Evolutionary conservation across 1,140 invertebrate species (phyloP).

Genomic region (Cheumatopsyche charites): DNA sequence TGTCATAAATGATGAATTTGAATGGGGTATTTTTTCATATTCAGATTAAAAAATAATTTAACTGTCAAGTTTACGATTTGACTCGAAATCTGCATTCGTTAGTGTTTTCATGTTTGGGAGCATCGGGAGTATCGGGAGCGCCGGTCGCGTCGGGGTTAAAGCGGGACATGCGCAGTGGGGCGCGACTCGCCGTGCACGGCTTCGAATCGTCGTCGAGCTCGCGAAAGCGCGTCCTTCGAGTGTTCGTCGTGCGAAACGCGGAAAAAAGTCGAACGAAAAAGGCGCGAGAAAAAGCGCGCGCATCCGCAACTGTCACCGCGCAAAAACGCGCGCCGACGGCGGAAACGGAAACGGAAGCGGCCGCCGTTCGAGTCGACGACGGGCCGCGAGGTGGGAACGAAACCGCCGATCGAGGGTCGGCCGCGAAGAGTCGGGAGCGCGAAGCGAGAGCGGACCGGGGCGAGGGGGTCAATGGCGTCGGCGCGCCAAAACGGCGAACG

Average conservation of each 20-base stretch:
- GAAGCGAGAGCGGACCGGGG: neutral
- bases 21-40: neutral
- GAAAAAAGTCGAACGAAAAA: neutral
- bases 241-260: too few species aligned
- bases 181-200: neutral
- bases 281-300: too few species aligned
- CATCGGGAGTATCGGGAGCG: too few species aligned
- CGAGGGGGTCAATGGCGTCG: neutral
- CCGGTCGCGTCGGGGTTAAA: too few species aligned
- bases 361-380: neutral
- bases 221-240: too few species aligned
- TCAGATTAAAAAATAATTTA: too few species aligned
- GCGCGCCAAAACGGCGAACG: constrained; percentile 14
- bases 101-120: too few species aligned
- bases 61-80: too few species aligned
- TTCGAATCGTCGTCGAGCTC: neutral
- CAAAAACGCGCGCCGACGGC: constrained; percentile 1
- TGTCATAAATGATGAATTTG: too few species aligned
- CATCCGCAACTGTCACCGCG: neutral
- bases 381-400: too few species aligned
- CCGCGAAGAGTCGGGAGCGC: neutral
- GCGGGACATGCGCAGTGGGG: neutral
- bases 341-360: neutral
- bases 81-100: too few species aligned
- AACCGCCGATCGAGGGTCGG: too few species aligned